Evolutionary conservation across 2,888 invertebrate genomes (phyloP).

Genomic region (Hydraecia micacea): DNA sequence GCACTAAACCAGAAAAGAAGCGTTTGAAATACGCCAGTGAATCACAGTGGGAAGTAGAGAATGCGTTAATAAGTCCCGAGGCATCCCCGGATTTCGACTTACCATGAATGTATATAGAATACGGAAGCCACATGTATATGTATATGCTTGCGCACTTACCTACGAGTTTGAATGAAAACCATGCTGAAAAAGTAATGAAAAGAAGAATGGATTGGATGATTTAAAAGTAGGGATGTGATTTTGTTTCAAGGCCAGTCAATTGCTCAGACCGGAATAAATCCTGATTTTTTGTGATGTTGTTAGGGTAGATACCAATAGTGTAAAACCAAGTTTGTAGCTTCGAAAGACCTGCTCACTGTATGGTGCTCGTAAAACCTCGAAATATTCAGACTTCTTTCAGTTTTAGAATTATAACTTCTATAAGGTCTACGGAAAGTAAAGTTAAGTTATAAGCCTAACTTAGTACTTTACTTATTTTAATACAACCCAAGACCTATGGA

Average conservation of each 20-base stretch:
- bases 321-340: background rate
- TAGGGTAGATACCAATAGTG: background rate
- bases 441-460: background rate
- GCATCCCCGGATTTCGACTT: slow-evolving; percentile 73
- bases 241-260: background rate
- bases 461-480: background rate
- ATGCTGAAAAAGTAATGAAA: slow-evolving; percentile 45
- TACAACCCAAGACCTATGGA: background rate
- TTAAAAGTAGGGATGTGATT: slow-evolving; percentile 36
- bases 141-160: background rate
- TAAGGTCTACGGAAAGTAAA: background rate
- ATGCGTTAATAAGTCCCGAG: slow-evolving; percentile 87
- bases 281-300: background rate
- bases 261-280: too few species aligned
- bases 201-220: slow-evolving; percentile 43
- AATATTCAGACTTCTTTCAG: background rate
- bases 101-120: slow-evolving; percentile 56
- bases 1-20: slow-evolving; percentile 73
- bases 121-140: slow-evolving; percentile 39
- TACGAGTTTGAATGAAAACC: slow-evolving; percentile 26
- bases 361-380: background rate
- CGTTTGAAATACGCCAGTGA: slow-evolving; percentile 85
- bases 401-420: background rate
- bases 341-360: background rate
- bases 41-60: slow-evolving; percentile 83